These are phyloP conservation scores for Datnioides undecimradiatus DNA, from an alignment of 2,113 vertebrate species.

Conservation along the genomic window DNA sequence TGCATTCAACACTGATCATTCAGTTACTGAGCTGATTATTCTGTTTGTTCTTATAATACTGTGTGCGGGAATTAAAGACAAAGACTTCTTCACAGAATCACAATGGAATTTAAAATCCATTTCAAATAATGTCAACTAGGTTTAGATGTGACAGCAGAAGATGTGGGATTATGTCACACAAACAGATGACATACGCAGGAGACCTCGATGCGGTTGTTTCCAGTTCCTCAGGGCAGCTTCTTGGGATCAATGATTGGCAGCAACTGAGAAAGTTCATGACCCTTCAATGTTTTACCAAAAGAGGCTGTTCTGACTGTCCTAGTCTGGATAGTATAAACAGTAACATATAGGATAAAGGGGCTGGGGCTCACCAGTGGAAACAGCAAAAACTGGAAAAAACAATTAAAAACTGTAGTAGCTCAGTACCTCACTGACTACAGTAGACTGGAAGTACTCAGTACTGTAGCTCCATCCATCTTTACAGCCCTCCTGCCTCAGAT, in stretches of 20 bases:
- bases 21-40: no score
- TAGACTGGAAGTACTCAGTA: constrained; percentile 56
- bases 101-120: no score
- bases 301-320: neutral
- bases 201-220: neutral
- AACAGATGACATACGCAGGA: neutral
- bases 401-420: neutral
- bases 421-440: constrained; percentile 69
- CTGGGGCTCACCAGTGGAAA: neutral
- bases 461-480: constrained; percentile 70
- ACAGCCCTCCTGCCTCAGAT: constrained; percentile 56
- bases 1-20: no score
- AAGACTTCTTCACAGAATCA: no score
- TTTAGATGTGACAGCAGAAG: neutral
- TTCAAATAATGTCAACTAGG: no score
- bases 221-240: neutral
- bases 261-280: neutral
- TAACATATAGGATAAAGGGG: neutral
- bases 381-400: neutral
- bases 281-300: neutral
- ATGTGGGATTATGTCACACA: neutral
- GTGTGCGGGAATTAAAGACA: no score
- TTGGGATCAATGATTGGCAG: constrained; percentile 25
- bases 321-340: neutral
- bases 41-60: no score